Evolutionary conservation across 2,797 vertebrate genomes (phyloP).

Genomic region (Pelodytes ibericus): DNA sequence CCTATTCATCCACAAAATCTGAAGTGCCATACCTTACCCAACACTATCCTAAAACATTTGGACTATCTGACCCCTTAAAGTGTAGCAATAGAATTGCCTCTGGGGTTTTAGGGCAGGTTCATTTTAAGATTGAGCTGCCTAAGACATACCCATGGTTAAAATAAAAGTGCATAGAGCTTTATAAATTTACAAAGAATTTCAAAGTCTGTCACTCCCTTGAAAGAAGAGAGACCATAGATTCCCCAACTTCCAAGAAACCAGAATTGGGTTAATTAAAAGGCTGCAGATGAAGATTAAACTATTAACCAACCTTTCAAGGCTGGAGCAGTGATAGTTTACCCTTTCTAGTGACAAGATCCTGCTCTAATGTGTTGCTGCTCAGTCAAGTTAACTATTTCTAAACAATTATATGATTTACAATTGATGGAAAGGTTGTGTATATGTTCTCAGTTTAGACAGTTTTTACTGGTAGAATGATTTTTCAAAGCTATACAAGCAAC

Average conservation of each 20-base stretch:
- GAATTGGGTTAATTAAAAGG: background rate
- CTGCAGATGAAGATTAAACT: background rate
- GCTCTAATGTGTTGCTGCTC: no score
- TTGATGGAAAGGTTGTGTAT: no score
- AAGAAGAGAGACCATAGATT: background rate
- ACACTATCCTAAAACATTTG: no score
- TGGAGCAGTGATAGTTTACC: background rate
- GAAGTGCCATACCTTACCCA: no score
- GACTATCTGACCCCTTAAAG: constrained; percentile 16
- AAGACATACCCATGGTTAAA: constrained; percentile 16
- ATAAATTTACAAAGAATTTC: background rate
- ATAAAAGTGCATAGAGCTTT: background rate
- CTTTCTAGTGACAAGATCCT: background rate
- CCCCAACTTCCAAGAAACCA: background rate
- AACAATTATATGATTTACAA: no score
- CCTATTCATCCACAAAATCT: no score
- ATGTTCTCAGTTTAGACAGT: no score
- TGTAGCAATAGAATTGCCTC: constrained; percentile 22
- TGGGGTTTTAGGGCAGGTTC: constrained; percentile 23
- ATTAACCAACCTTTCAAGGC: background rate
- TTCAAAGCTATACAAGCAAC: no score
- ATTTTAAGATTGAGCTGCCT: background rate
- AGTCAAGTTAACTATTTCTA: no score
- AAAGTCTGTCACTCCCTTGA: background rate
- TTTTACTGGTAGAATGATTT: no score